phyloP scores from a whole-genome alignment of 2,797 vertebrate species.

The Onychomys arenicola region DNA sequence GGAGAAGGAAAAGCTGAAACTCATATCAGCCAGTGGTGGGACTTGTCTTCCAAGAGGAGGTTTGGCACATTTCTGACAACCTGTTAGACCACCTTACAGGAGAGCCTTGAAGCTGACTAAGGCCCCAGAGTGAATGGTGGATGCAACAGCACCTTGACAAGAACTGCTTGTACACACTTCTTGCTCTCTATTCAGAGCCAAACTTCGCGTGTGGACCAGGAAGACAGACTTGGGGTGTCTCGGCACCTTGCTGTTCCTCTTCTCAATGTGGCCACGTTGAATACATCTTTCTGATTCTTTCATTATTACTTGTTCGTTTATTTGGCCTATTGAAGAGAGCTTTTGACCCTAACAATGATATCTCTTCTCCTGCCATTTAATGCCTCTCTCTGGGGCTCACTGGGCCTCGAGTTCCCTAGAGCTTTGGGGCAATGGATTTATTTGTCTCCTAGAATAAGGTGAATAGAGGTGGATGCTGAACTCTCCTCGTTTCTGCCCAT shows the following conservation, averaged over 20 bases:
- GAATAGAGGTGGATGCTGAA: neutral
- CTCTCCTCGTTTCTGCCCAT: neutral
- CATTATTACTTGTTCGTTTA: neutral
- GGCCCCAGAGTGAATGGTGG: neutral
- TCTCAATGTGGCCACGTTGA: neutral
- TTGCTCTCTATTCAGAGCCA: neutral
- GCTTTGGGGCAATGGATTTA: neutral
- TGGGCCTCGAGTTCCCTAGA: neutral
- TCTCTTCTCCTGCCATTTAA: neutral
- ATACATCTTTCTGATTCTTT: neutral
- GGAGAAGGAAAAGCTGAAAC: neutral
- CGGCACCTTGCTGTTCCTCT: neutral
- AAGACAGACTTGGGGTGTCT: neutral
- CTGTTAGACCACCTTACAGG: neutral
- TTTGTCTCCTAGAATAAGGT: neutral
- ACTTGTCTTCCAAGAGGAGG: neutral
- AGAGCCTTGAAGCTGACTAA: neutral
- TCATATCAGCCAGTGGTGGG: neutral
- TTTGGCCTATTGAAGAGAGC: neutral
- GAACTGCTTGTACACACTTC: neutral
- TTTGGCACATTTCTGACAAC: neutral
- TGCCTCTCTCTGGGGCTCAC: neutral
- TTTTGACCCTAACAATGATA: neutral
- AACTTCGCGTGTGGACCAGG: neutral
- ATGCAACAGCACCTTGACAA: neutral